Percentiles rank a stretch among this genome's conserved stretches.
Evolutionary conservation across 2,888 invertebrate species (phyloP).

Genomic region (Danaus chrysippus): DNA sequence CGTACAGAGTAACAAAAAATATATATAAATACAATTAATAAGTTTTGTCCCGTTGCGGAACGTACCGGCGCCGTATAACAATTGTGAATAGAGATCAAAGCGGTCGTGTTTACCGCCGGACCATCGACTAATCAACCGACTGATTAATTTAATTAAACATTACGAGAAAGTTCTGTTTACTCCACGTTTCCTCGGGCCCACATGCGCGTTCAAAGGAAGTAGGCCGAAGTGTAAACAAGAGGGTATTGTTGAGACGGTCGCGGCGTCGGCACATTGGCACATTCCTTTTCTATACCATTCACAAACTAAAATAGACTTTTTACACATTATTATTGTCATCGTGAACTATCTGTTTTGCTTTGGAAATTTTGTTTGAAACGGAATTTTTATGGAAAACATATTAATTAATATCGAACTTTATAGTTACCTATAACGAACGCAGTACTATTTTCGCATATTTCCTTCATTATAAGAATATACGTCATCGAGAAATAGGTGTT

Average conservation of each 20-base stretch:
- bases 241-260: conserved; percentile 56
- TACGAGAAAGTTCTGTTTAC: conserved; percentile 79
- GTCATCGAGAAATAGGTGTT: too few species aligned
- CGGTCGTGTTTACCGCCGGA: conserved; percentile 72
- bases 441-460: too few species aligned
- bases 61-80: conserved; percentile 44
- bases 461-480: too few species aligned
- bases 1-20: background rate
- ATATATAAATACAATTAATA: conserved; percentile 24
- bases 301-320: conserved; percentile 4
- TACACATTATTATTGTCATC: background rate
- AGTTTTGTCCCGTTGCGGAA: conserved; percentile 27
- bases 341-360: too few species aligned
- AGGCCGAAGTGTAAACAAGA: conserved; percentile 68
- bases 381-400: too few species aligned
- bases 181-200: conserved; percentile 76
- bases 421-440: too few species aligned
- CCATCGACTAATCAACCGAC: conserved; percentile 78
- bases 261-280: conserved; percentile 25
- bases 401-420: too few species aligned
- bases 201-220: conserved; percentile 77
- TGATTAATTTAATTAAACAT: conserved; percentile 80
- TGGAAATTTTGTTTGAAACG: too few species aligned
- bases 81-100: conserved; percentile 69
- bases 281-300: conserved; percentile 5